Percentiles rank a stretch among this genome's conserved stretches.
Evolutionary conservation across 30 jellyfish, hydroid and myxozoan genomes (phyloP).

Genomic region (Hydractinia symbiolongicarpus): DNA sequence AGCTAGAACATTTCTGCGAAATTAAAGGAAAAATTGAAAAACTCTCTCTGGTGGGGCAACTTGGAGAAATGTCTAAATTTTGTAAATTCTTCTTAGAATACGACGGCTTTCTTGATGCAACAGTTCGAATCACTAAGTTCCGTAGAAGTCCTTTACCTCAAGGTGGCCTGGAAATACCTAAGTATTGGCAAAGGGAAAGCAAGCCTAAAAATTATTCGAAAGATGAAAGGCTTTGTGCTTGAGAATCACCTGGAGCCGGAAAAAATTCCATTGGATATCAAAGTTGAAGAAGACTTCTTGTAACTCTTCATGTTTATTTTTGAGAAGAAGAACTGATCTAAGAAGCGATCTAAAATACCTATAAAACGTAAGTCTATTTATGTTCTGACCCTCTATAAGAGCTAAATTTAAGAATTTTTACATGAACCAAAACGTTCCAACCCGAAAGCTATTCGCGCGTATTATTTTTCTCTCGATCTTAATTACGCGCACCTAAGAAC

Average conservation of each 20-base stretch:
- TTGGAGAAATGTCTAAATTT: constrained; percentile 10
- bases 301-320: background rate
- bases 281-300: background rate
- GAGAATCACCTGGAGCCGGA: no score
- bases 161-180: no score
- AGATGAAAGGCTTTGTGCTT: no score
- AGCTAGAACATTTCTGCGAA: background rate
- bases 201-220: constrained; percentile 1
- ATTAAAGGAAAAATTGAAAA: constrained; percentile 21
- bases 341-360: background rate
- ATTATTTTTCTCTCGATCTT: background rate
- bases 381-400: constrained; percentile 3
- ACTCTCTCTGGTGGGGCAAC: constrained; percentile 7
- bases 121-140: no score
- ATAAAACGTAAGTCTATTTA: background rate
- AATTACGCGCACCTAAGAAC: background rate
- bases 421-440: background rate
- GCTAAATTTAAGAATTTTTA: background rate
- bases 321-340: background rate
- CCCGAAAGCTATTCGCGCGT: constrained; percentile 11
- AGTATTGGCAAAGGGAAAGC: background rate
- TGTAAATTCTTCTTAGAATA: constrained; percentile 5
- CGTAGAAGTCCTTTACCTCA: no score
- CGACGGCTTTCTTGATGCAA: background rate
- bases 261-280: no score